phyloP scores from a whole-genome alignment of 1,140 invertebrate species.

The Diachasma alloeum region DNA sequence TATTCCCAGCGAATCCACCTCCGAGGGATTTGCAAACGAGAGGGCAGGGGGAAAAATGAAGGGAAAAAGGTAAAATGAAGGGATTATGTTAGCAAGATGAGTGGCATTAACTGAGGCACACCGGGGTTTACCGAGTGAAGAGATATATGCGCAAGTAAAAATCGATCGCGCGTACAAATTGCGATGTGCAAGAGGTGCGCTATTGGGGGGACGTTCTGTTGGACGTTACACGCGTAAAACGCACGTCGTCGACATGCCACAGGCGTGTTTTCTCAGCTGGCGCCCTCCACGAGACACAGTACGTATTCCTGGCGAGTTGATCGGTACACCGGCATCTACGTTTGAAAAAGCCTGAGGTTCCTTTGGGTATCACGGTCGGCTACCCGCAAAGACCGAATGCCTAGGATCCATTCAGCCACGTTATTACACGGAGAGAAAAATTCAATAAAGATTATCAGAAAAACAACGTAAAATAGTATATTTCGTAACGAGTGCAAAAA shows the following conservation, averaged over 20 bases:
- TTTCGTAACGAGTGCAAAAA: too few relatives aligned
- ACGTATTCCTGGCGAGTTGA: not conserved
- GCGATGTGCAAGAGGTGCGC: not conserved
- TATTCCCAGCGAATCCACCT: not conserved
- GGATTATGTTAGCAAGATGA: constrained; percentile 7
- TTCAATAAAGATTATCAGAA: too few relatives aligned
- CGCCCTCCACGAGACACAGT: constrained; percentile 30
- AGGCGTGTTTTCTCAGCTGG: constrained; percentile 60
- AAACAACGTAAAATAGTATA: too few relatives aligned
- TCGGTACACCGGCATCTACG: not conserved
- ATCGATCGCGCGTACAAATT: not conserved
- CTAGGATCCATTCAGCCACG: constrained; percentile 38
- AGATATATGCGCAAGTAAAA: not conserved
- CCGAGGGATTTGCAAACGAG: not conserved
- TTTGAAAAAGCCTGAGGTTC: constrained; percentile 43
- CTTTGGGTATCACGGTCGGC: constrained; percentile 59
- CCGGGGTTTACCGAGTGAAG: not conserved
- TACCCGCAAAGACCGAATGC: constrained; percentile 55
- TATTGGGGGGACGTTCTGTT: not conserved
- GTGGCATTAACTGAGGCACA: not conserved
- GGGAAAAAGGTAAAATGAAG: not conserved
- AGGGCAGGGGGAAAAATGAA: not conserved
- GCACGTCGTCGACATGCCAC: constrained; percentile 43
- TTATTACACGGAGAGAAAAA: too few relatives aligned
- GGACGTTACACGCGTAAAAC: not conserved